Evolutionary conservation across 2,113 vertebrate species (phyloP).

Genomic region (Crotalus viridis): DNA sequence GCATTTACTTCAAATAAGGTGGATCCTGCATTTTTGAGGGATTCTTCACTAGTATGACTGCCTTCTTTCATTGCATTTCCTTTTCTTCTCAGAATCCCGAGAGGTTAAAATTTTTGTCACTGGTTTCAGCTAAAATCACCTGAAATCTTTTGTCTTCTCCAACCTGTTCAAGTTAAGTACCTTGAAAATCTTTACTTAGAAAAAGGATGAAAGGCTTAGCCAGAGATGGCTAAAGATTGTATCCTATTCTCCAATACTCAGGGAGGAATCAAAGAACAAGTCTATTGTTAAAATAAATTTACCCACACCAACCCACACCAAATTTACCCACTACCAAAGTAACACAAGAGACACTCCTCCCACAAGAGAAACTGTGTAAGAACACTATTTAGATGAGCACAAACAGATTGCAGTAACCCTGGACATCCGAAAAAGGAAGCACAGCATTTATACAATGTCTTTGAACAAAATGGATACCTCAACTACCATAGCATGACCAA

Average conservation of each 20-base stretch:
- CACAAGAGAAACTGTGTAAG: neutral
- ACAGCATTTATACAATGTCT: neutral
- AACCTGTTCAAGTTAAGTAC: rapidly evolving
- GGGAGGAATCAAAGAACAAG: neutral
- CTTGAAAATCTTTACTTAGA: rapidly evolving
- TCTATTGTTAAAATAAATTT: neutral
- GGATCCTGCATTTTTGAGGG: conserved; percentile 8
- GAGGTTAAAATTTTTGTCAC: neutral
- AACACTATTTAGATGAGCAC: neutral
- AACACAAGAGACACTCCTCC: neutral
- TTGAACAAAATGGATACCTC: neutral
- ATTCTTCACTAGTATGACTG: neutral
- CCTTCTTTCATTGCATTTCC: neutral
- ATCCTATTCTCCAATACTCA: neutral
- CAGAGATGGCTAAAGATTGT: neutral
- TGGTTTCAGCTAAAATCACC: neutral
- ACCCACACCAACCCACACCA: neutral
- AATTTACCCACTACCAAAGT: neutral
- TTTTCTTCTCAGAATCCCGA: neutral
- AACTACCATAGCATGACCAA: neutral
- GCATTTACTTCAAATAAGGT: rapidly evolving
- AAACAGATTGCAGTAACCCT: neutral
- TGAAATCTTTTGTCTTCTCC: neutral
- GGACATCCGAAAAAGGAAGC: neutral
- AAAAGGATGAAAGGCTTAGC: neutral